phyloP scores from a whole-genome alignment of 2,113 vertebrate species.

The Aldabrachelys gigantea region DNA sequence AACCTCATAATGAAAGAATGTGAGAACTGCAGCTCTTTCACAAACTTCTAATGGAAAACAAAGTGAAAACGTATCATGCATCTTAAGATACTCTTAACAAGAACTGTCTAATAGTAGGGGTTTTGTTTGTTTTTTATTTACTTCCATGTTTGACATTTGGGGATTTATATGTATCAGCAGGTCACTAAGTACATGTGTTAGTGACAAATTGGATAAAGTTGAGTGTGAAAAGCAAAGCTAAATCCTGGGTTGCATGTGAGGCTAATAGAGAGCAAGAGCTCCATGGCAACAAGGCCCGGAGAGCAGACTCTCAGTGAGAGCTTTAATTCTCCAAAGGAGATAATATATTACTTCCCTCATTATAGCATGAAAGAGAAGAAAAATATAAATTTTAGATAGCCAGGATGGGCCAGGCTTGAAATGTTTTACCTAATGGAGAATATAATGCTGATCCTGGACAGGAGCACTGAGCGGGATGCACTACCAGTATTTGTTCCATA shows the following conservation, averaged over 20 bases:
- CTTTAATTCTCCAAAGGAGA: conserved; percentile 15
- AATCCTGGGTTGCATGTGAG: conserved; percentile 17
- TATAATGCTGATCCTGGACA: neutral
- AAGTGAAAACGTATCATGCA: neutral
- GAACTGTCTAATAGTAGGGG: neutral
- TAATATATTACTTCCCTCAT: neutral
- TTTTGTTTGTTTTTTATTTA: neutral
- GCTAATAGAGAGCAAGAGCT: conserved; percentile 44
- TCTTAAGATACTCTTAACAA: neutral
- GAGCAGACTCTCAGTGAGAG: conserved; percentile 33
- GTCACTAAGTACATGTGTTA: neutral
- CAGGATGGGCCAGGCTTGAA: conserved; percentile 3
- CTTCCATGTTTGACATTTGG: neutral
- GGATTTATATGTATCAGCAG: neutral
- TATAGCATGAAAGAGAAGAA: neutral
- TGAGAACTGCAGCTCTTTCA: neutral
- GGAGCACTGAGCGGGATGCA: neutral
- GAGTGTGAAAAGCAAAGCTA: neutral
- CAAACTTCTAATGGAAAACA: neutral
- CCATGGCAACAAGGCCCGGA: conserved; percentile 60
- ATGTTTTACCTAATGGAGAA: neutral
- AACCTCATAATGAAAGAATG: neutral
- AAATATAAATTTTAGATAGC: neutral
- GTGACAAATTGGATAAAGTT: neutral
- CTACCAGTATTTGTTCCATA: neutral